phyloP scores from a whole-genome alignment of 2,797 vertebrate species.

The Mormyrus proboscirostris region DNA sequence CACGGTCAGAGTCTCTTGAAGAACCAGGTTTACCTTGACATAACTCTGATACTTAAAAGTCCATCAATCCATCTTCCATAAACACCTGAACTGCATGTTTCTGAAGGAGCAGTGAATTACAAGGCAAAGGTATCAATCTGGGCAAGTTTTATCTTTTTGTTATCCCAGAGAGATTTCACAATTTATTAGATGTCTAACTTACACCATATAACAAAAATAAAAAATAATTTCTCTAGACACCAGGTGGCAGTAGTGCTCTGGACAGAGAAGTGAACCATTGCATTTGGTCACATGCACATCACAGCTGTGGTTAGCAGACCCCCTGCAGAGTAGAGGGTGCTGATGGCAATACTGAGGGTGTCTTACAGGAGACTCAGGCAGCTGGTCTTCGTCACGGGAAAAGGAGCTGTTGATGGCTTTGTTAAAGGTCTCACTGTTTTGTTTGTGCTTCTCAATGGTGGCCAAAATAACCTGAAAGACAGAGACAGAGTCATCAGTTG shows the following conservation, averaged over 20 bases:
- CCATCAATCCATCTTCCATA: background rate
- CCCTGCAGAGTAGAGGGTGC: background rate
- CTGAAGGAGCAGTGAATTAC: background rate
- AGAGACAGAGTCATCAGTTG: background rate
- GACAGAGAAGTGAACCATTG: background rate
- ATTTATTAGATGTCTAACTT: background rate
- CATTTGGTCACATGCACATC: conserved; percentile 45
- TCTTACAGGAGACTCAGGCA: conserved; percentile 76
- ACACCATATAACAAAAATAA: background rate
- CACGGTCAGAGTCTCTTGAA: background rate
- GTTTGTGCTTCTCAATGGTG: conserved; percentile 90
- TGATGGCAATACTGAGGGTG: background rate
- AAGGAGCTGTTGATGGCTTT: conserved; percentile 82
- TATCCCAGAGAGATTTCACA: background rate
- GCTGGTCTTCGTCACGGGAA: conserved; percentile 77
- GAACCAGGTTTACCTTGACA: background rate
- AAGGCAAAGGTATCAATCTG: background rate
- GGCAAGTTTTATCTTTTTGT: background rate
- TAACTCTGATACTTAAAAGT: background rate
- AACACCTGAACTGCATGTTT: background rate
- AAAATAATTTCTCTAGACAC: conserved; percentile 37
- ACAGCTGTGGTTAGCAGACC: conserved; percentile 19
- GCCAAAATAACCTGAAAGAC: conserved; percentile 74
- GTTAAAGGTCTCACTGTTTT: conserved; percentile 91
- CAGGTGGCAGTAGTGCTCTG: conserved; percentile 45